Evolutionary conservation across 2,113 vertebrate genomes (phyloP).

Genomic region (Xerus inauris): DNA sequence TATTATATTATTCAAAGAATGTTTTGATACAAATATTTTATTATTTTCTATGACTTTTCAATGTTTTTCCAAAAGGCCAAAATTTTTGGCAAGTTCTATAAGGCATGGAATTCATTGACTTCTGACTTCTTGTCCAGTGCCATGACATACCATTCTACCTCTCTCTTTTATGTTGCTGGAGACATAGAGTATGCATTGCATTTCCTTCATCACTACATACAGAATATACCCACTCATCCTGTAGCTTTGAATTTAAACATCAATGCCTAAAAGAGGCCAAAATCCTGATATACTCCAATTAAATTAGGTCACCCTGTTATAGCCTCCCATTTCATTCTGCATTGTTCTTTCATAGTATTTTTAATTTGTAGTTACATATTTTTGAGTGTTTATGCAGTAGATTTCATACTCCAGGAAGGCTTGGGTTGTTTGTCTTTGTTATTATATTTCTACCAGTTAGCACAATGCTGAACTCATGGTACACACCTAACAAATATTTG

Average conservation of each 20-base stretch:
- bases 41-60: background rate
- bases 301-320: background rate
- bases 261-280: background rate
- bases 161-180: background rate
- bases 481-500: background rate
- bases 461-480: background rate
- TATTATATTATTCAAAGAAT: background rate
- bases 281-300: background rate
- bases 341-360: background rate
- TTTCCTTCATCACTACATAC: background rate
- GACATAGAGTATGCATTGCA: background rate
- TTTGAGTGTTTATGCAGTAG: constrained; percentile 5
- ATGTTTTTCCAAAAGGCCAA: background rate
- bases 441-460: constrained; percentile 1
- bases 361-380: background rate
- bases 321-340: background rate
- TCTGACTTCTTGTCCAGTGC: background rate
- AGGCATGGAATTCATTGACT: background rate
- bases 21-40: background rate
- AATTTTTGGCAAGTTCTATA: background rate
- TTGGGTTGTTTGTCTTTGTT: background rate
- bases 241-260: background rate
- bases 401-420: background rate
- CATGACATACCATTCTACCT: background rate
- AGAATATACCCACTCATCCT: background rate